Conservation (phyloP, 2,113 vertebrate genomes). For the Ondatra zibethicus region DNA sequence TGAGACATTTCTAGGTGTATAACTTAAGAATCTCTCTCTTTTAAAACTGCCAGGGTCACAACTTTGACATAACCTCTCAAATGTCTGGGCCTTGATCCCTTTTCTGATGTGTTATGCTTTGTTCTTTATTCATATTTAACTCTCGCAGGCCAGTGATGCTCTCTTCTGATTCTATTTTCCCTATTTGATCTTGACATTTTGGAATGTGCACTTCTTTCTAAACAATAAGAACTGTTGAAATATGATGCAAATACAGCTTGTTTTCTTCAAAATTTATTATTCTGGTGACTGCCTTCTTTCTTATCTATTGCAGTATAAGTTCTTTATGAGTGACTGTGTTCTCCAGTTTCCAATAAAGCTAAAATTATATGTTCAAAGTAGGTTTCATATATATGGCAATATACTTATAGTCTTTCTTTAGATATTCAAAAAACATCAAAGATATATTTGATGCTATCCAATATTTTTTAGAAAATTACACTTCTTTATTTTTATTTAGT, state of each 20-base stretch:
- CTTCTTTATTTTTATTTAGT: neutral
- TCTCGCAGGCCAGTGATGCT: conserved; percentile 45
- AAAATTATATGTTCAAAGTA: neutral
- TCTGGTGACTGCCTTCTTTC: neutral
- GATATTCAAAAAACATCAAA: neutral
- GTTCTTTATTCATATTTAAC: conserved; percentile 51
- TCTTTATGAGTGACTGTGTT: neutral
- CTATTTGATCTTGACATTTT: conserved; percentile 67
- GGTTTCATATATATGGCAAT: neutral
- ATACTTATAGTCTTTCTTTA: neutral
- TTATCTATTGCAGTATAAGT: neutral
- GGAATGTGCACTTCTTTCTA: conserved; percentile 35
- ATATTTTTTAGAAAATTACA: neutral
- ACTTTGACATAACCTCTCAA: conserved; percentile 11
- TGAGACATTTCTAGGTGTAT: conserved; percentile 4
- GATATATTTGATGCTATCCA: neutral
- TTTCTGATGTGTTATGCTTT: neutral
- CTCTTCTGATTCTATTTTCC: conserved; percentile 38
- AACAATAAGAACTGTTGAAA: conserved; percentile 28
- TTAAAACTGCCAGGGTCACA: conserved; percentile 48
- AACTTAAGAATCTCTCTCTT: conserved; percentile 26
- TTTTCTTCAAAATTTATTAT: neutral
- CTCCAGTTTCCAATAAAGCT: neutral
- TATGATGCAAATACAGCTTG: conserved; percentile 38
- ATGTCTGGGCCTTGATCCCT: conserved; percentile 35